Percentiles rank a stretch among this genome's conserved stretches.
These are phyloP conservation scores for Malacoctenus gilli DNA, from an alignment of 2,797 vertebrate genomes.

Conservation along the genomic window DNA sequence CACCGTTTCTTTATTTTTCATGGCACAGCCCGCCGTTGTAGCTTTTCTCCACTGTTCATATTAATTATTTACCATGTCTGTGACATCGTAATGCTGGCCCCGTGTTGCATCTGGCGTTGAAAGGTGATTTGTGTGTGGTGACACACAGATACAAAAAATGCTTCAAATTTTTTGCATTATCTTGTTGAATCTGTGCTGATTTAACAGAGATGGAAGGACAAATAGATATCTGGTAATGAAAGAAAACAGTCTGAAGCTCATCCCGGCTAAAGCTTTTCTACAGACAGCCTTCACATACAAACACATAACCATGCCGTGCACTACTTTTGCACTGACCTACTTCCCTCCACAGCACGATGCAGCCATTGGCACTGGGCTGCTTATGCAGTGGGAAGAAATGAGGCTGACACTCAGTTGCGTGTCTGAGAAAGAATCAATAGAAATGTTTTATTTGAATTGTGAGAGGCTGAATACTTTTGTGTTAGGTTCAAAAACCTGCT, in stretches of 20 bases:
- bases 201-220: conserved; percentile 4
- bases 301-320: conserved; percentile 37
- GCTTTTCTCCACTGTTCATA: no score
- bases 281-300: conserved; percentile 29
- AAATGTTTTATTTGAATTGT: neutral
- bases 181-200: no score
- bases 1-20: no score
- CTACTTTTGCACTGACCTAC: conserved; percentile 72
- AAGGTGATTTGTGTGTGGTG: no score
- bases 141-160: no score
- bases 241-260: conserved; percentile 1
- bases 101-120: no score
- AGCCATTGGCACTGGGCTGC: conserved; percentile 20
- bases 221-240: conserved; percentile 8
- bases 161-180: no score
- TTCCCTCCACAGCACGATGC: conserved; percentile 52
- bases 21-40: no score
- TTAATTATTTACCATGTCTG: no score
- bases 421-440: conserved; percentile 1
- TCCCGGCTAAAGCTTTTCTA: conserved; percentile 22
- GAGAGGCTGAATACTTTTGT: no score
- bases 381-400: conserved; percentile 4
- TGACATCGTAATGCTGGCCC: no score
- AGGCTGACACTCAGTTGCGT: neutral
- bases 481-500: no score